These are phyloP conservation scores for Amphipyra berbera DNA, from an alignment of 2,888 invertebrate genomes.

Conservation along the genomic window DNA sequence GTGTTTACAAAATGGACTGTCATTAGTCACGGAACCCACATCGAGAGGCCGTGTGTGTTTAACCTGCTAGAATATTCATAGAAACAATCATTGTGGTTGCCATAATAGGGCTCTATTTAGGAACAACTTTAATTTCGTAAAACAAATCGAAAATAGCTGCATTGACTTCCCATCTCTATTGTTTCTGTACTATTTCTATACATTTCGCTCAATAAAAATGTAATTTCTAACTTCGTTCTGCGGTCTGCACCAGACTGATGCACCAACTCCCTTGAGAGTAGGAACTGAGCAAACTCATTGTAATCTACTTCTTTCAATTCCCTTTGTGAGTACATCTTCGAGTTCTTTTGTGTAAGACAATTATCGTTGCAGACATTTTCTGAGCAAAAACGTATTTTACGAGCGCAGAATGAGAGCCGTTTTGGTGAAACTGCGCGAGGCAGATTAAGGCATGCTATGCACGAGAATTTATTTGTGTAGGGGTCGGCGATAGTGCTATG, in stretches of 20 bases:
- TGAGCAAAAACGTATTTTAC: constrained; percentile 80
- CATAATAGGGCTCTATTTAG: constrained; percentile 28
- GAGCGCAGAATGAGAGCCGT: constrained; percentile 62
- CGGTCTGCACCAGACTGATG: constrained; percentile 53
- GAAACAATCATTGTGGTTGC: constrained; percentile 27
- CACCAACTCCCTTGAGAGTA: constrained; percentile 51
- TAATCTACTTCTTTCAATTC: constrained; percentile 86
- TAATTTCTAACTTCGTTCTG: constrained; percentile 51
- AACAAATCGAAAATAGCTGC: constrained; percentile 1
- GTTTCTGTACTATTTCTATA: constrained; percentile 37
- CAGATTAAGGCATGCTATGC: constrained; percentile 54
- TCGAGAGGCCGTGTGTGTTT: constrained; percentile 48
- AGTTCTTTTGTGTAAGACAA: constrained; percentile 84
- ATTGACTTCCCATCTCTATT: constrained; percentile 33
- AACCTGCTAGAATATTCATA: constrained; percentile 50
- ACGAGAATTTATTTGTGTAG: constrained; percentile 45
- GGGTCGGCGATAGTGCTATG: constrained; percentile 29
- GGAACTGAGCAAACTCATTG: constrained; percentile 67
- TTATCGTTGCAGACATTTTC: constrained; percentile 80
- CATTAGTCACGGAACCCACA: constrained; percentile 76
- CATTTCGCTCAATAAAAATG: constrained; percentile 48
- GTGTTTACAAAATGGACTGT: constrained; percentile 77
- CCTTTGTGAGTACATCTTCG: constrained; percentile 81
- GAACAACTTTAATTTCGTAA: background rate
- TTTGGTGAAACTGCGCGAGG: constrained; percentile 48